Evolutionary conservation across 2,113 vertebrate species (phyloP).

Genomic region (Lepus europaeus): DNA sequence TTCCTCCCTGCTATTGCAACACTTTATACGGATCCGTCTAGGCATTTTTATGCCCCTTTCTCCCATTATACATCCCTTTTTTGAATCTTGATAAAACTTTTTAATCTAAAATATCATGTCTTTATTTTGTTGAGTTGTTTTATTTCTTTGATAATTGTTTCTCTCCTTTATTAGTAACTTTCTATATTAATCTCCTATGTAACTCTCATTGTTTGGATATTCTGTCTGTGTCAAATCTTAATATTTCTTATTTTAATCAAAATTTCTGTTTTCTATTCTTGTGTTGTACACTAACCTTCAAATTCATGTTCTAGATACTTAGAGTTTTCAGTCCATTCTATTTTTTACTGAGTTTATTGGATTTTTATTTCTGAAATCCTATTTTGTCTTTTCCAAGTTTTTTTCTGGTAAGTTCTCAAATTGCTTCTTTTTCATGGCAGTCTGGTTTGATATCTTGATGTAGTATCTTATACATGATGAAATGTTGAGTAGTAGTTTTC

Average conservation of each 20-base stretch:
- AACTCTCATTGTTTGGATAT: neutral
- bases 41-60: neutral
- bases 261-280: neutral
- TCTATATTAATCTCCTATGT: neutral
- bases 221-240: conserved; percentile 2
- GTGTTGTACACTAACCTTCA: neutral
- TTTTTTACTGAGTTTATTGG: neutral
- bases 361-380: neutral
- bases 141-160: neutral
- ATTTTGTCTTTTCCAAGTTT: neutral
- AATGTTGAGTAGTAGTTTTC: neutral
- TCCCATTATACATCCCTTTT: no score
- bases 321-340: neutral
- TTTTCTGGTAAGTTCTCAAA: neutral
- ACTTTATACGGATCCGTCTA: neutral
- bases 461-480: neutral
- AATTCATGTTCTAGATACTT: conserved; percentile 15
- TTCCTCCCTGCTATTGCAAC: no score
- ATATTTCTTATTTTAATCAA: neutral
- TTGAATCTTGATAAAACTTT: neutral
- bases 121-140: neutral
- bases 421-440: neutral
- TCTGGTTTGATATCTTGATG: neutral
- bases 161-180: neutral
- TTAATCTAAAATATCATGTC: neutral